phyloP scores from a whole-genome alignment of 2,888 invertebrate species.

The Atethmia centrago region DNA sequence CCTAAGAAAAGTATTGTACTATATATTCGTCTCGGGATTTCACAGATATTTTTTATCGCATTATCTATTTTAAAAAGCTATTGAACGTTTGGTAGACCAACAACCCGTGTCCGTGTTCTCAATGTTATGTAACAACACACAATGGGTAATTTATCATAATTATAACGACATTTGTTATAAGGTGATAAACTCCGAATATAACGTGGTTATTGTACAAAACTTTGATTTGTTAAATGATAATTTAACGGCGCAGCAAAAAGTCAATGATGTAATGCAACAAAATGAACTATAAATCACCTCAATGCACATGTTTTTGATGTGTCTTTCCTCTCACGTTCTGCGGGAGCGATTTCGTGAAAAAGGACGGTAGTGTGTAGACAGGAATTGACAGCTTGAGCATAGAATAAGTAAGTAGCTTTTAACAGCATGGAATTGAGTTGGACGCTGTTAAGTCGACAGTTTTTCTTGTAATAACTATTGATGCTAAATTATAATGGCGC shows the following conservation, averaged over 20 bases:
- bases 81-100: conserved; percentile 2
- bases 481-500: no score
- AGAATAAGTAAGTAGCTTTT: no score
- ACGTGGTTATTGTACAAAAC: conserved; percentile 18
- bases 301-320: not conserved
- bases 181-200: conserved; percentile 29
- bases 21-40: conserved; percentile 42
- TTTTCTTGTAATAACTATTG: no score
- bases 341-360: no score
- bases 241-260: conserved; percentile 13
- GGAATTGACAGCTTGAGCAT: no score
- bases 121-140: conserved; percentile 22
- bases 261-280: conserved; percentile 15
- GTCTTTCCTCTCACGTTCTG: no score
- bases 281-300: not conserved
- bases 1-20: conserved; percentile 41
- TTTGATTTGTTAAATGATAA: conserved; percentile 37
- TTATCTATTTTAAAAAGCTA: conserved; percentile 29
- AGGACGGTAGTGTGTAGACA: no score
- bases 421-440: no score
- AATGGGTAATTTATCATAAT: conserved; percentile 46
- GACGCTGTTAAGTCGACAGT: no score
- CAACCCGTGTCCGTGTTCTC: conserved; percentile 5
- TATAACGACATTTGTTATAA: conserved; percentile 24
- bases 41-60: conserved; percentile 41